Conservation (phyloP, 2,888 invertebrate genomes). For the Tubulanus polymorphus region DNA sequence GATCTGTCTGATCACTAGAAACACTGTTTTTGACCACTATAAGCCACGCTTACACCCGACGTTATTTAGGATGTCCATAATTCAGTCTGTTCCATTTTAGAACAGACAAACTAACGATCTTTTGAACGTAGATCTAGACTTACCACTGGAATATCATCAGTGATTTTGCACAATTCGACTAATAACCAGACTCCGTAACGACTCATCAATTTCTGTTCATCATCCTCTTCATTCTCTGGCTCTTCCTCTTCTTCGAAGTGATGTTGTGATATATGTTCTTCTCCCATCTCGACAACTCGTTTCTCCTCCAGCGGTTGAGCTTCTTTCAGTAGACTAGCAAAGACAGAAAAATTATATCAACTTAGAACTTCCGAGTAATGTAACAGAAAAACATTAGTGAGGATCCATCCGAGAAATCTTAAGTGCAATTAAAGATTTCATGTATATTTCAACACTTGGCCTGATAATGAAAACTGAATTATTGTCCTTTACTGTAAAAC, state of each 20-base stretch:
- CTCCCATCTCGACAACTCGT: constrained; percentile 50
- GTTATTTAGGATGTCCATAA: no score
- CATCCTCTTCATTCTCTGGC: constrained; percentile 39
- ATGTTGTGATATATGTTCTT: constrained; percentile 27
- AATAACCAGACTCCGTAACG: constrained; percentile 93
- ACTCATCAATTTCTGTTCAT: constrained; percentile 48
- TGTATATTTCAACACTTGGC: neutral
- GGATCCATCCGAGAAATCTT: no score
- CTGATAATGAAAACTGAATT: neutral
- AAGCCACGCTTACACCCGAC: no score
- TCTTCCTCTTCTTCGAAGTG: constrained; percentile 56
- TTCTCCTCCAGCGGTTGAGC: constrained; percentile 58
- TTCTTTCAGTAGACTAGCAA: constrained; percentile 72
- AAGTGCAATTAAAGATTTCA: neutral
- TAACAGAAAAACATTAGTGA: no score
- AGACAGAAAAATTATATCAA: no score
- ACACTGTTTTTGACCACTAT: no score
- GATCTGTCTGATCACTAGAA: no score
- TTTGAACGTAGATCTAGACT: no score
- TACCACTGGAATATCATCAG: constrained; percentile 54
- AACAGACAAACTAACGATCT: no score
- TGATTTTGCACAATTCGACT: constrained; percentile 73
- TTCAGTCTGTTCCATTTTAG: no score
- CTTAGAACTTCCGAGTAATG: no score
- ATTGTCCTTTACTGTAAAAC: neutral